phyloP scores from a whole-genome alignment of 2,113 vertebrate genomes.

The Marmota monax region DNA sequence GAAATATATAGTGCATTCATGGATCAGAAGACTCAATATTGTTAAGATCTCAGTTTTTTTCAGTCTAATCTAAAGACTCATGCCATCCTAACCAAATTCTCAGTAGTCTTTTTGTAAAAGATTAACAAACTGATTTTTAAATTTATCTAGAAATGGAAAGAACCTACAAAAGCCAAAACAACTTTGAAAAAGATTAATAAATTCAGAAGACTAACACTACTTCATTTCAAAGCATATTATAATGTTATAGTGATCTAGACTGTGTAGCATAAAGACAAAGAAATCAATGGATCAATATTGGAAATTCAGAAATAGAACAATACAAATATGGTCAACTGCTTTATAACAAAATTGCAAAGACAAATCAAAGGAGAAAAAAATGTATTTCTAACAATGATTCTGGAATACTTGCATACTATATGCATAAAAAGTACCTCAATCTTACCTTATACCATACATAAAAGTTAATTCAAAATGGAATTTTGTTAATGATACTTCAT shows the following conservation, averaged over 20 bases:
- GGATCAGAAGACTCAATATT: neutral
- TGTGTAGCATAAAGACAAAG: neutral
- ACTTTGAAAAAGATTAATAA: neutral
- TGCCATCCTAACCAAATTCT: neutral
- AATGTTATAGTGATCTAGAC: neutral
- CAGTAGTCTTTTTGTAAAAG: neutral
- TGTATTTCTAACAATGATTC: conserved; percentile 8
- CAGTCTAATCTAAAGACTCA: neutral
- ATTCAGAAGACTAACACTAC: neutral
- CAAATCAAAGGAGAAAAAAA: neutral
- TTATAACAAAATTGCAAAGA: neutral
- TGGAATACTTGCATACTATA: neutral
- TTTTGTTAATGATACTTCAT: neutral
- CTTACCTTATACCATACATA: neutral
- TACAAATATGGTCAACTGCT: neutral
- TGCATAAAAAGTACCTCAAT: neutral
- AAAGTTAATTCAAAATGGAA: conserved; percentile 27
- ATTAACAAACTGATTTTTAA: conserved; percentile 15
- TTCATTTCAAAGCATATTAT: neutral
- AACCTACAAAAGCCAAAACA: neutral
- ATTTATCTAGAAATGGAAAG: neutral
- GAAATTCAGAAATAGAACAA: neutral
- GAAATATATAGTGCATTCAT: neutral
- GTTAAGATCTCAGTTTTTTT: conserved; percentile 12
- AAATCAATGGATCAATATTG: neutral